Percentiles rank a stretch among this genome's conserved stretches.
phyloP scores from a whole-genome alignment of 2,888 invertebrate genomes.

The Lamellibrachia columna region DNA sequence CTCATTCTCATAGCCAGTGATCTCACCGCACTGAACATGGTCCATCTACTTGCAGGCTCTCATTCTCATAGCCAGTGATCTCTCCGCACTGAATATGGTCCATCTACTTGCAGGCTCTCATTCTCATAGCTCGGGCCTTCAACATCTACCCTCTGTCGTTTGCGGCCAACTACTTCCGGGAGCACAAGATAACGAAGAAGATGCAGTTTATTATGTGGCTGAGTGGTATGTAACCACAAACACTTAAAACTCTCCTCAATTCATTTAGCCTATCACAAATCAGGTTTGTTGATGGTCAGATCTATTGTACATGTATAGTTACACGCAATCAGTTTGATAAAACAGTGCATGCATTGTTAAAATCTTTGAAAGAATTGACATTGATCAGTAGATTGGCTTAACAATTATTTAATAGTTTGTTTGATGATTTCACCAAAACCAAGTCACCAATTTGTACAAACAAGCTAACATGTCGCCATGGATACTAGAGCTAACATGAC shows the following conservation, averaged over 20 bases:
- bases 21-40: not conserved
- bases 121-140: conserved; percentile 87
- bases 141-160: conserved; percentile 96
- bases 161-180: conserved; percentile 93
- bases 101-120: conserved; percentile 40
- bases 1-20: not conserved
- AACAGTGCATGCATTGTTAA: no score
- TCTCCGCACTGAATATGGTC: not conserved
- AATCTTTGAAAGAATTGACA: no score
- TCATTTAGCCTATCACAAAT: no score
- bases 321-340: no score
- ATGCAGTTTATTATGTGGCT: conserved; percentile 99
- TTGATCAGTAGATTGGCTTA: no score
- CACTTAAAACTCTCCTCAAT: not conserved
- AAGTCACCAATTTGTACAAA: no score
- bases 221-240: conserved; percentile 74
- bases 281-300: no score
- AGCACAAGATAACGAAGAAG: conserved; percentile 96
- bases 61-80: not conserved
- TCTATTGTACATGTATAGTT: no score
- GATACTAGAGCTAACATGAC: no score
- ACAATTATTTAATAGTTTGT: no score
- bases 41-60: not conserved
- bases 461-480: no score
- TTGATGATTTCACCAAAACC: no score